Evolutionary conservation across 1,140 invertebrate species (phyloP).

Genomic region (Drosophila gunungcola): DNA sequence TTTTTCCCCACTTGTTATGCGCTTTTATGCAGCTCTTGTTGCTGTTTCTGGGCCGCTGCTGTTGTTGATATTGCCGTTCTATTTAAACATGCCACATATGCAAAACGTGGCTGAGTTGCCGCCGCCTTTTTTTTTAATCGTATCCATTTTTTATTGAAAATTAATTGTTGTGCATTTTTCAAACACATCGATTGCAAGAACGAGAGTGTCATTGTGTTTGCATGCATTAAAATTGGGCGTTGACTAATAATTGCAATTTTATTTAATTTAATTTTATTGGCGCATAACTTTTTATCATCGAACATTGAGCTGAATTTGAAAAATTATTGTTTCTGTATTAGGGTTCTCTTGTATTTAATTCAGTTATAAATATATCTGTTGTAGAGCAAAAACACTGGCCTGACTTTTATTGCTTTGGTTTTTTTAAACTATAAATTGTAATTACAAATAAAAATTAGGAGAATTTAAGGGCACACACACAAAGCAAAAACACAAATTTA

Average conservation of each 20-base stretch:
- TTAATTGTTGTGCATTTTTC: slow-evolving; percentile 59
- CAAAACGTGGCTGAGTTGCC: slow-evolving; percentile 15
- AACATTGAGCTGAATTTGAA: background rate
- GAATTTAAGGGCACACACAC: background rate
- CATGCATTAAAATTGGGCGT: slow-evolving; percentile 49
- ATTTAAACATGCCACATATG: slow-evolving; percentile 50
- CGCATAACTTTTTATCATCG: slow-evolving; percentile 38
- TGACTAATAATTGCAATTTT: slow-evolving; percentile 52
- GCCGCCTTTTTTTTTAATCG: slow-evolving; percentile 26
- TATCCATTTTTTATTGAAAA: slow-evolving; percentile 46
- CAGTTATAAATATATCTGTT: slow-evolving; percentile 5
- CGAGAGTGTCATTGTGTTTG: background rate
- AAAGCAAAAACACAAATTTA: background rate
- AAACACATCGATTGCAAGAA: slow-evolving; percentile 17
- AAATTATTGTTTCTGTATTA: slow-evolving; percentile 50
- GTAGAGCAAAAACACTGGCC: slow-evolving; percentile 1
- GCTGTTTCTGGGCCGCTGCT: slow-evolving; percentile 15
- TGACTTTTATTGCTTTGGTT: background rate
- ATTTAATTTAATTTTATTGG: slow-evolving; percentile 51
- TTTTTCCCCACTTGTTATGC: slow-evolving; percentile 44
- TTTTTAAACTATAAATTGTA: background rate
- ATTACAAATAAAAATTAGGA: background rate
- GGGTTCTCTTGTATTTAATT: slow-evolving; percentile 3
- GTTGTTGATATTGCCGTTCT: slow-evolving; percentile 25
- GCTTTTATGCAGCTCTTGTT: slow-evolving; percentile 28